Evolutionary conservation across 1,140 invertebrate genomes (phyloP).

Genomic region (Drosophila ironensis): DNA sequence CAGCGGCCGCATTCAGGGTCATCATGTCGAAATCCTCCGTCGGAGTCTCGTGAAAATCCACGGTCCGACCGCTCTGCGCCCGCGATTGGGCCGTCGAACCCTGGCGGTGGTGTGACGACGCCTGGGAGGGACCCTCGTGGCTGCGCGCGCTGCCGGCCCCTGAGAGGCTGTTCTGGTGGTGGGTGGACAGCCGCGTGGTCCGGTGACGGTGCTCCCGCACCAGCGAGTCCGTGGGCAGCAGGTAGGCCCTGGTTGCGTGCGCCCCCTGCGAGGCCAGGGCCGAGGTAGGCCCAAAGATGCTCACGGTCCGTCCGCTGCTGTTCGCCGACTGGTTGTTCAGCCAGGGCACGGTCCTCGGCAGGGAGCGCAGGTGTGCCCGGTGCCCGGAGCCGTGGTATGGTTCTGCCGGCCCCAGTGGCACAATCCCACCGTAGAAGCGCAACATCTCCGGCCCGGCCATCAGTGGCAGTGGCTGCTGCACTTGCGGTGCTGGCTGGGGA

Average conservation of each 20-base stretch:
- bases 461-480: not conserved
- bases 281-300: constrained; percentile 3
- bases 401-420: not conserved
- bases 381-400: not conserved
- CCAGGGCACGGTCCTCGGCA: not conserved
- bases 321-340: not conserved
- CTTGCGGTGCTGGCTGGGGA: not conserved
- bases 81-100: not conserved
- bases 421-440: constrained; percentile 24
- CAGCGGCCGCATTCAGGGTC: not conserved
- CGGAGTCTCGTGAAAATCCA: constrained; percentile 17
- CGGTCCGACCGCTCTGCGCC: not conserved
- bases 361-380: constrained; percentile 1
- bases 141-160: not conserved
- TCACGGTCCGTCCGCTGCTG: not conserved
- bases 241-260: not conserved
- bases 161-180: not conserved
- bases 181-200: not conserved
- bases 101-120: too few species aligned
- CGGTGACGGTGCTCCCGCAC: constrained; percentile 2
- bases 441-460: constrained; percentile 22
- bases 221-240: not conserved
- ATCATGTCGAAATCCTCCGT: constrained; percentile 4
- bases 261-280: not conserved
- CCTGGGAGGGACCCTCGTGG: not conserved